These are phyloP conservation scores for Onchidella celtica DNA, from an alignment of 2,888 invertebrate species.

Conservation along the genomic window DNA sequence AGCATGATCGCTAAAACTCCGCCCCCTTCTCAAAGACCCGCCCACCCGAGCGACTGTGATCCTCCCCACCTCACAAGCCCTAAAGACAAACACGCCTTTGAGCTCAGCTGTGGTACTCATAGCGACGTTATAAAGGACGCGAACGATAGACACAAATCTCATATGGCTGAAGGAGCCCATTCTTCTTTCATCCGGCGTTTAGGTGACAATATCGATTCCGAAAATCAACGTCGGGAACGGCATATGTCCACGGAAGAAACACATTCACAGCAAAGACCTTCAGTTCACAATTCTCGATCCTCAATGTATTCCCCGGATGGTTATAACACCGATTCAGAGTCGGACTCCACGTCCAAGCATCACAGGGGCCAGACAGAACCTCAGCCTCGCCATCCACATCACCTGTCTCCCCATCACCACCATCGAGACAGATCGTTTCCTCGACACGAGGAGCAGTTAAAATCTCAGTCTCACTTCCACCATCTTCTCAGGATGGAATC, in stretches of 20 bases:
- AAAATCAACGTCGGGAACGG: not conserved
- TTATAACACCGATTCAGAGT: conserved; percentile 54
- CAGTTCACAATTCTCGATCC: not conserved
- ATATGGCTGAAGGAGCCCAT: not conserved
- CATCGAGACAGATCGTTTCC: conserved; percentile 31
- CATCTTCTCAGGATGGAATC: conserved; percentile 41
- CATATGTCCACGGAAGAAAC: not conserved
- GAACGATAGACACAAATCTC: not conserved
- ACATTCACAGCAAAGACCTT: not conserved
- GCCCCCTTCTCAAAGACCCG: not conserved
- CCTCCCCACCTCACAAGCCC: not conserved
- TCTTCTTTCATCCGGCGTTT: not conserved
- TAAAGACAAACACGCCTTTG: not conserved
- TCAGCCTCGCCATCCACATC: conserved; percentile 2
- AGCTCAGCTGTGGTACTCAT: not conserved
- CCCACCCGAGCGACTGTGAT: not conserved
- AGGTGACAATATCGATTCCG: conserved; percentile 10
- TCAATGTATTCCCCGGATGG: conserved; percentile 18
- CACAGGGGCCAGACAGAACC: conserved; percentile 31
- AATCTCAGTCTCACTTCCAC: conserved; percentile 35
- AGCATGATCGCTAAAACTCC: conserved; percentile 39
- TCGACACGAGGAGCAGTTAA: conserved; percentile 16
- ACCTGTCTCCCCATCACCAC: not conserved
- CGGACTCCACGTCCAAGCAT: conserved; percentile 51
- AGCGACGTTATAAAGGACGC: not conserved